phyloP scores from a whole-genome alignment of 2,113 vertebrate genomes.

The Aspidoscelis tigris region DNA sequence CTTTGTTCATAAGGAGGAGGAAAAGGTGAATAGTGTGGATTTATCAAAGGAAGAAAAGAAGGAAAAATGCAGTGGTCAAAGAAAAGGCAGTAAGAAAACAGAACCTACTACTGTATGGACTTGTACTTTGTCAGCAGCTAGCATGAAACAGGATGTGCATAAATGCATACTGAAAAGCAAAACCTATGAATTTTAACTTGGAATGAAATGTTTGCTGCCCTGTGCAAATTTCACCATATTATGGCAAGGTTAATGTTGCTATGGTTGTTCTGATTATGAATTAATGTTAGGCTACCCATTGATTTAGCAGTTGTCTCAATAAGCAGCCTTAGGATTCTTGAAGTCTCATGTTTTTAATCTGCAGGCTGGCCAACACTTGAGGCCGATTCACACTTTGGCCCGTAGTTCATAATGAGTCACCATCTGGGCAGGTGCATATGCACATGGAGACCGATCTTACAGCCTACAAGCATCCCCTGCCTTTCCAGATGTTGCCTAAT shows the following conservation, averaged over 20 bases:
- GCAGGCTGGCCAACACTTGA: no score
- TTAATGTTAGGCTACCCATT: not conserved
- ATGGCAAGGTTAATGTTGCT: rapidly evolving
- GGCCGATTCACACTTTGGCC: no score
- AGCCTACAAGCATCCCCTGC: no score
- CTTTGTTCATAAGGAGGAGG: not conserved
- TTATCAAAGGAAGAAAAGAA: not conserved
- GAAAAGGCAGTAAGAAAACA: not conserved
- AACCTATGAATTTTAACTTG: not conserved
- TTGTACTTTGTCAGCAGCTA: not conserved
- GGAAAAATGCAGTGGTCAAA: rapidly evolving
- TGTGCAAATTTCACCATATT: not conserved
- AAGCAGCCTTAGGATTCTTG: not conserved
- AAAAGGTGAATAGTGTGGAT: not conserved
- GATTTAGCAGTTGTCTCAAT: not conserved
- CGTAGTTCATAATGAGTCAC: no score
- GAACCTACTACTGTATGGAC: not conserved
- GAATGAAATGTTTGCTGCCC: not conserved
- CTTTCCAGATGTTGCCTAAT: no score
- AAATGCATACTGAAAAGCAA: not conserved
- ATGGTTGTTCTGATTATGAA: not conserved
- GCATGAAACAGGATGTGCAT: not conserved
- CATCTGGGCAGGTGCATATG: no score
- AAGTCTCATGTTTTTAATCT: no score
- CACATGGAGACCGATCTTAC: no score